Evolutionary conservation across 1,140 invertebrate genomes (phyloP), one percentile per base, ranked within the genome.

Genomic region (Cyrtorhinus lividipennis): DNA sequence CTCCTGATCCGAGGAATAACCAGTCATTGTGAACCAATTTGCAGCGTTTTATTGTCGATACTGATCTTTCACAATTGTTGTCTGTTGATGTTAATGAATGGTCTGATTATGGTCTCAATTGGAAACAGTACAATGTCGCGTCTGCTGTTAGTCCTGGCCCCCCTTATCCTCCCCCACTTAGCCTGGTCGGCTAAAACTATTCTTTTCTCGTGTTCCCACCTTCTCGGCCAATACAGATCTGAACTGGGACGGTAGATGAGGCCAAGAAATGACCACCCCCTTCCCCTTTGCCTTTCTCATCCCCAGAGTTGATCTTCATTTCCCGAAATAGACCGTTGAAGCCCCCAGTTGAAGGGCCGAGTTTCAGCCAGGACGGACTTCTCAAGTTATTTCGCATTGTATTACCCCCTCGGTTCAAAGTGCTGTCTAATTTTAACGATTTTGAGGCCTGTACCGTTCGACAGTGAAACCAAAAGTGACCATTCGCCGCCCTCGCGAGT

Each of bases 301-400:
- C 8, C 18, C 48, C 18, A 8, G 15, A 38, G 15, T 38, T n/a
- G n/a, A n/a, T n/a, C n/a, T n/a, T n/a, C n/a, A n/a, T 38, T 38
- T 38, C 30, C 30, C 30, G 30, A 38, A 38, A 38, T 38, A 38
- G 30, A 53, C 20, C 48, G 20, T 5, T 20, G 10, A 10, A 20
- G 10, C 20, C 18, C 10, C 48, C 10, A 22, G 10, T 53, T 5
- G 8, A 53, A 12, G 48, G 18, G 18, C 48, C 18, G 18, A 12
- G 5, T 3, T 22, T 12, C 48, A 20, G 48, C 20, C 20, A 20
- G 20, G 20, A 53, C 48, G 48, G 48, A 20, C 10, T 22, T 20
- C 10, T 20, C 48, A 53, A 53, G 48, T 53, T 53, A 53, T 53
- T 53, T 53, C 48, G 48, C 48, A 53, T 22, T 53, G 48, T 53